Percentiles rank a stretch among this genome's conserved stretches.
Evolutionary conservation across 2,888 invertebrate species (phyloP).

Genomic region (Sussaba pulchella): DNA sequence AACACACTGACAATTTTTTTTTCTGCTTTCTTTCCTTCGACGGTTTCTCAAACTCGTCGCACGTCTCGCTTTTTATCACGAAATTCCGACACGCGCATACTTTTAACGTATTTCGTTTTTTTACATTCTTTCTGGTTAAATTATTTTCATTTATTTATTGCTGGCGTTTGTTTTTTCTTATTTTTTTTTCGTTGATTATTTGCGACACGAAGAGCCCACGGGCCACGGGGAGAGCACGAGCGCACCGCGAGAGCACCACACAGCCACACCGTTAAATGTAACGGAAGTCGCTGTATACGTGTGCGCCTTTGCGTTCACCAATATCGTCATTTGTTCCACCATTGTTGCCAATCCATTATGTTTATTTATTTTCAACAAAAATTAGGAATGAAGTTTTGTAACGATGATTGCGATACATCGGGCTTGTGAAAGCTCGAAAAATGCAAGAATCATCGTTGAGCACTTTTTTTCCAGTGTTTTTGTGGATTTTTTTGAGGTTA

Average conservation of each 20-base stretch:
- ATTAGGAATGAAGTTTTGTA: too few species aligned
- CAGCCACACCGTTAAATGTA: constrained; percentile 71
- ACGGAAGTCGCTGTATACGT: constrained; percentile 71
- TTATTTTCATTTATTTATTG: constrained; percentile 13
- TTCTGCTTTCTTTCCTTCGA: neutral
- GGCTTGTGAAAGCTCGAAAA: too few species aligned
- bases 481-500: neutral
- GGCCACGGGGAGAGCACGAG: constrained; percentile 56
- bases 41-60: constrained; percentile 59
- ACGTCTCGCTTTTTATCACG: constrained; percentile 54
- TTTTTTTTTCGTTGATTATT: constrained; percentile 3
- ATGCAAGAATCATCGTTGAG: too few species aligned
- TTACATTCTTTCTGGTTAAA: constrained; percentile 44
- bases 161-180: neutral
- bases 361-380: neutral
- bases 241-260: constrained; percentile 60
- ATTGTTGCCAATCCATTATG: constrained; percentile 44
- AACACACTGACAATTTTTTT: constrained; percentile 39
- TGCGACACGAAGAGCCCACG: constrained; percentile 51
- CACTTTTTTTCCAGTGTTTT: too few species aligned
- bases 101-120: constrained; percentile 46
- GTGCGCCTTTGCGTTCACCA: constrained; percentile 49
- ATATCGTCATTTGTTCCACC: constrained; percentile 33
- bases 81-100: constrained; percentile 65
- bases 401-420: too few species aligned